phyloP scores from a whole-genome alignment of 2,888 invertebrate species.

The Drosophila tripunctata region DNA sequence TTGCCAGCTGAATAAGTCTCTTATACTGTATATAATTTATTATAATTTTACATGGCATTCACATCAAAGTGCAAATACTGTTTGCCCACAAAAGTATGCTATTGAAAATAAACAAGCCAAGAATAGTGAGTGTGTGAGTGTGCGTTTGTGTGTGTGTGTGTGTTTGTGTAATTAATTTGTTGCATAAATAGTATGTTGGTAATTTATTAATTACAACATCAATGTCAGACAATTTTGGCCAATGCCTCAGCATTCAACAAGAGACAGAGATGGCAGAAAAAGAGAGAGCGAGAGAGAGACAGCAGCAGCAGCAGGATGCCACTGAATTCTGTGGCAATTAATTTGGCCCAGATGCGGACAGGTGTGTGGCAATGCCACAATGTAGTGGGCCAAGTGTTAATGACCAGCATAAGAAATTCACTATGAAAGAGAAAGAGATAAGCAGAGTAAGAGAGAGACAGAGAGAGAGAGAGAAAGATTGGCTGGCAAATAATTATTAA shows the following conservation, averaged over 20 bases:
- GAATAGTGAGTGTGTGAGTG: too few species aligned
- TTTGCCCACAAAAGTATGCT: slow-evolving; percentile 30
- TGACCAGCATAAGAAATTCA: slow-evolving; percentile 29
- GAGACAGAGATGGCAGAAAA: slow-evolving; percentile 9
- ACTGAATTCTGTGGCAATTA: slow-evolving; percentile 54
- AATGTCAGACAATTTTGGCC: slow-evolving; percentile 54
- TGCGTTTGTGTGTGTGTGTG: too few species aligned
- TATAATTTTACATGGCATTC: slow-evolving; percentile 1
- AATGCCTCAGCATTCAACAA: slow-evolving; percentile 46
- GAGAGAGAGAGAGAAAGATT: slow-evolving; percentile 10
- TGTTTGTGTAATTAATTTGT: slow-evolving; percentile 68
- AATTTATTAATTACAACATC: slow-evolving; percentile 74
- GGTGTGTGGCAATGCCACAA: slow-evolving; percentile 26
- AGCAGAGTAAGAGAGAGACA: not conserved
- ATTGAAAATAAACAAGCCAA: slow-evolving; percentile 14
- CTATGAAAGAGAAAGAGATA: not conserved
- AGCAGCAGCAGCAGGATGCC: too few species aligned
- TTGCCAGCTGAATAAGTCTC: slow-evolving; percentile 25
- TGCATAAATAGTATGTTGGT: slow-evolving; percentile 56
- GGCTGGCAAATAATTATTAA: slow-evolving; percentile 65
- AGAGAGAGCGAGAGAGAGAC: not conserved
- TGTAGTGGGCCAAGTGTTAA: slow-evolving; percentile 32
- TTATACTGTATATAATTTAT: slow-evolving; percentile 11
- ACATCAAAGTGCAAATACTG: not conserved
- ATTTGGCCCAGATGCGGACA: slow-evolving; percentile 55